Evolutionary conservation across 2,888 invertebrate species (phyloP).

Genomic region (Branchipolynoe longqiensis): DNA sequence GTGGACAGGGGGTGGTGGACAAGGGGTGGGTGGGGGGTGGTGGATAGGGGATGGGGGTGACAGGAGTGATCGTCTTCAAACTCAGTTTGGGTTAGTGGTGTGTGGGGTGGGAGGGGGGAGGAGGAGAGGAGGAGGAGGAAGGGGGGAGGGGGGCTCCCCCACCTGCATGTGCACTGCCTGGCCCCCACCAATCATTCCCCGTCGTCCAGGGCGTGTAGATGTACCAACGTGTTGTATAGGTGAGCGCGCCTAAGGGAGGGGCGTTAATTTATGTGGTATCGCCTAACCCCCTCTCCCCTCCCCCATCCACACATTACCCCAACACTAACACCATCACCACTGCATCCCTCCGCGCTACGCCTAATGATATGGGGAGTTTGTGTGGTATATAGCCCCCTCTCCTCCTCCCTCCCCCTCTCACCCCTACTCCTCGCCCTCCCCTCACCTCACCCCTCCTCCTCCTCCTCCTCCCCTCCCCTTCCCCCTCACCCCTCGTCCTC

Average conservation of each 20-base stretch:
- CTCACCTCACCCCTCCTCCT: not conserved
- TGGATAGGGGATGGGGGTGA: too few relatives aligned
- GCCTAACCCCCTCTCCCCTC: not conserved
- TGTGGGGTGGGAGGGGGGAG: too few relatives aligned
- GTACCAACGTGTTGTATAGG: not conserved
- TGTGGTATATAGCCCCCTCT: not conserved
- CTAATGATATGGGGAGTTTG: not conserved
- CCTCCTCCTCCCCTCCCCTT: not conserved
- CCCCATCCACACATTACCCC: not conserved
- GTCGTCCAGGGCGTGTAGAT: not conserved
- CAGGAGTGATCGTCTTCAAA: too few relatives aligned
- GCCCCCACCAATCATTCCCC: too few relatives aligned
- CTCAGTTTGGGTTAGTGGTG: too few relatives aligned
- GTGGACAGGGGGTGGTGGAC: too few relatives aligned
- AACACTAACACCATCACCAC: too few relatives aligned
- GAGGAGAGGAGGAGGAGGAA: too few relatives aligned
- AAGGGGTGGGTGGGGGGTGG: too few relatives aligned
- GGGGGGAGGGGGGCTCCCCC: too few relatives aligned
- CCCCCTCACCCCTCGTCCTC: not conserved
- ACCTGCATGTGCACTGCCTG: too few relatives aligned
- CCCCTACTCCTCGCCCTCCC: not conserved
- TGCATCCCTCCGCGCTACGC: not conserved
- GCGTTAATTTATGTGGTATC: not conserved
- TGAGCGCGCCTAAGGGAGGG: not conserved
- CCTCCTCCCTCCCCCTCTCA: not conserved